phyloP scores from a whole-genome alignment of 92 coral and sea anemone genomes.

The Palythoa heliodiscus region DNA sequence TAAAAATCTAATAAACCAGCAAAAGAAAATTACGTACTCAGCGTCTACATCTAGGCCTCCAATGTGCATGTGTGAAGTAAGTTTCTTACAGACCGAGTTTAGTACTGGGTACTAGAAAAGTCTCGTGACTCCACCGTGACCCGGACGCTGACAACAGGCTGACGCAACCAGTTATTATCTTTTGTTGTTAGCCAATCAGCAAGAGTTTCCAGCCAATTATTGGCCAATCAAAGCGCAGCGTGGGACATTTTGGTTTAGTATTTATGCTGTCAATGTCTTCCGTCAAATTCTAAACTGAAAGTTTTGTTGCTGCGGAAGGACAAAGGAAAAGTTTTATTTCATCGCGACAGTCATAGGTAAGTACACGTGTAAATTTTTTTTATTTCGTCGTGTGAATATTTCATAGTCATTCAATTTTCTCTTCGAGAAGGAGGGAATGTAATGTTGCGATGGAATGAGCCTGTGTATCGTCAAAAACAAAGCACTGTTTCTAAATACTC shows the following conservation, averaged over 20 bases:
- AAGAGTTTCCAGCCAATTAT: constrained; percentile 15
- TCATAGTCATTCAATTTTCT: too few species aligned
- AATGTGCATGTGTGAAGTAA: not conserved
- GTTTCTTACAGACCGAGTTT: not conserved
- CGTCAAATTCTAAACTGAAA: not conserved
- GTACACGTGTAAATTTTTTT: not conserved
- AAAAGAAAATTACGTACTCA: too few species aligned
- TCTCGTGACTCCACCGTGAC: constrained; percentile 73
- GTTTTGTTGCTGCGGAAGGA: not conserved
- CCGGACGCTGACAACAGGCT: constrained; percentile 11
- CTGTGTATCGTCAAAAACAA: too few species aligned
- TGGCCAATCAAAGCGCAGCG: constrained; percentile 65
- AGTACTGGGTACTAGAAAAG: constrained; percentile 38
- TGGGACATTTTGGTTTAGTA: constrained; percentile 21
- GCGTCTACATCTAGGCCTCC: not conserved
- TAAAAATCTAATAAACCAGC: too few species aligned
- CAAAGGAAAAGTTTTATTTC: not conserved
- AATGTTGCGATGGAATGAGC: too few species aligned
- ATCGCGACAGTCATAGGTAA: not conserved
- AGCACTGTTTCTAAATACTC: too few species aligned
- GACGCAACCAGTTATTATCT: constrained; percentile 27
- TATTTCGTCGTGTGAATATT: too few species aligned
- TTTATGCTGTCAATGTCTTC: not conserved
- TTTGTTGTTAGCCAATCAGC: constrained; percentile 65
- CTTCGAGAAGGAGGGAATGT: too few species aligned